Conservation (phyloP, 2,888 invertebrate genomes). For the Chymomyza amoena region DNA sequence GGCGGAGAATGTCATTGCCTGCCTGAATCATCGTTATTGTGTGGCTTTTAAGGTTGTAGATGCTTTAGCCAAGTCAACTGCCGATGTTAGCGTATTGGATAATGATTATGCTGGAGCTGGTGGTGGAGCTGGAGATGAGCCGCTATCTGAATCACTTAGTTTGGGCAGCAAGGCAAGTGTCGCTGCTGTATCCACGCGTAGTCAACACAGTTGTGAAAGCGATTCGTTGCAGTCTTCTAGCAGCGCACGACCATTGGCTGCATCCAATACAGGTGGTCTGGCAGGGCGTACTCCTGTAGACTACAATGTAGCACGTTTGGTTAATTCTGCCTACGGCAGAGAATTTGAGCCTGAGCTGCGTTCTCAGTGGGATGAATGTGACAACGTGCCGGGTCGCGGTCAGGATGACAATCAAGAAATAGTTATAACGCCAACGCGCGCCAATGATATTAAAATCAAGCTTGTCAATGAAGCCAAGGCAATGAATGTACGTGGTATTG, state of each 20-base stretch:
- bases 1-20: constrained; percentile 85
- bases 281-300: constrained; percentile 74
- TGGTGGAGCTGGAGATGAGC: constrained; percentile 56
- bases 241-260: constrained; percentile 46
- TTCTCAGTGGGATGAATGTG: constrained; percentile 75
- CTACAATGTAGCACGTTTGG: constrained; percentile 76
- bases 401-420: constrained; percentile 81
- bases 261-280: constrained; percentile 49
- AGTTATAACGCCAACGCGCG: constrained; percentile 81
- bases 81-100: constrained; percentile 58
- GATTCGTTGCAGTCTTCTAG: constrained; percentile 76
- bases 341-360: constrained; percentile 76
- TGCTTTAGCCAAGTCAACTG: constrained; percentile 54
- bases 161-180: constrained; percentile 72
- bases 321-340: constrained; percentile 75
- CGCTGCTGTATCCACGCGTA: constrained; percentile 58
- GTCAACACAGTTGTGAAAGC: constrained; percentile 76
- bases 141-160: constrained; percentile 70
- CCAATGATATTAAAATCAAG: constrained; percentile 77
- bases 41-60: constrained; percentile 82
- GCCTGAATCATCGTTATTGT: constrained; percentile 82
- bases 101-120: constrained; percentile 45
- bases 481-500: constrained; percentile 76
- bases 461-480: constrained; percentile 77
- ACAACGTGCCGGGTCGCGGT: constrained; percentile 37